A percentile compares a stretch with the other conserved stretches of the same genome.
Evolutionary conservation across 2,888 invertebrate genomes (phyloP).

Genomic region (Philereme transversata): DNA sequence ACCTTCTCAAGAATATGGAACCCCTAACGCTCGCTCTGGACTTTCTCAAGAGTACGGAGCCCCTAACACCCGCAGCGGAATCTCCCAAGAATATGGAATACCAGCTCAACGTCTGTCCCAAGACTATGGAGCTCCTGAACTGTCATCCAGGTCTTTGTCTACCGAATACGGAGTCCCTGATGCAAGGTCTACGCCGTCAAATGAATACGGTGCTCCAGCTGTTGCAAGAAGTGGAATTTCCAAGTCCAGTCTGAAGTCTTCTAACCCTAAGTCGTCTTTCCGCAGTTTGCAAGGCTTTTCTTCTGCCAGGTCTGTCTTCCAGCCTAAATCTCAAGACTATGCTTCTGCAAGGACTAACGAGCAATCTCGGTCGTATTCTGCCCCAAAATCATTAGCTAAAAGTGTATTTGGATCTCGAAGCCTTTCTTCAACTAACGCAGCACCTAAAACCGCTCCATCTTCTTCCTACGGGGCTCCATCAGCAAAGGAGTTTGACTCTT

Average conservation of each 20-base stretch:
- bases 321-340: conserved; percentile 12
- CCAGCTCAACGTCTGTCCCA: conserved; percentile 31
- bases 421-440: not conserved
- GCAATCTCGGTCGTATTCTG: conserved; percentile 14
- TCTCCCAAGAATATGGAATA: conserved; percentile 22
- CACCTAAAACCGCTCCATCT: conserved; percentile 23
- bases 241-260: conserved; percentile 8
- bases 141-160: conserved; percentile 31
- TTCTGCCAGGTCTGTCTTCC: conserved; percentile 16
- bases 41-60: conserved; percentile 44
- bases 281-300: conserved; percentile 14
- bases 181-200: conserved; percentile 41
- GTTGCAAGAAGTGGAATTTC: conserved; percentile 29
- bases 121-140: conserved; percentile 33
- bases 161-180: conserved; percentile 34
- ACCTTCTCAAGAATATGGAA: conserved; percentile 50
- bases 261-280: conserved; percentile 8
- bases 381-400: conserved; percentile 12
- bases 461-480: conserved; percentile 26
- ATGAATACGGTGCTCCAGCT: conserved; percentile 57
- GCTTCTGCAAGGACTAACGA: conserved; percentile 20
- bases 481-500: conserved; percentile 49
- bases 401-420: conserved; percentile 11
- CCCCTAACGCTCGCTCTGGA: conserved; percentile 35
- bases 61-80: conserved; percentile 16